Base-by-base conservation (phyloP, 1,140 invertebrate species). In the Carposina sasakii region DNA sequence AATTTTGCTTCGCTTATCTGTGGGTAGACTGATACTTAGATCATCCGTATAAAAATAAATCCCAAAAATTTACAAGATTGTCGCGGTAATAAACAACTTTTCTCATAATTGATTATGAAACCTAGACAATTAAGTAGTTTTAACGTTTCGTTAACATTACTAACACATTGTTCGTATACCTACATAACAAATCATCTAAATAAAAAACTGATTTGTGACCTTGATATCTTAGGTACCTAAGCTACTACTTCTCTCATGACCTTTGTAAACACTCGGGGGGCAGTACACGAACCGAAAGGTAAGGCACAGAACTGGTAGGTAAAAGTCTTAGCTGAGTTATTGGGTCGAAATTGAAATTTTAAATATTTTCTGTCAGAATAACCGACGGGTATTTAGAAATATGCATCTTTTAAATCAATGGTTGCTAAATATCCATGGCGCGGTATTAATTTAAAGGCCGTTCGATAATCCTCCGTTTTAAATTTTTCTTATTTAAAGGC, bases 381-480 rank as follows among this genome's bases (percentile, higher is more conserved):
- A 9, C 8, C 4, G 1, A 59, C 48, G 3, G 60, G 51, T 0
- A 63, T 23, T 8, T 59, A 42, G 20, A 59, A 51, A 42, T 59
- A 63, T 13, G 60, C 33, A 19, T 63, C 54, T 33, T 63, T 63
- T 10, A 63, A 23, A 12, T 59, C 54, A 13, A 59, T 59, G 3
- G 53, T 52, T 15, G 50, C 50, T 40, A 64, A 40, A 37, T 22
- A 60, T 3, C 47, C 30, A 28, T 55, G 46, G 2, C 10, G 15
- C 5, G 48, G 40, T 24, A 57, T 40, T 33, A 61, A 37, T 49
- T 37, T 52, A 36, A 16, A 43, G 1, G 34, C 52, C 0, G 51
- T 61, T 24, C 55, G n/a, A 17, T 47, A 22, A 26, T 65, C 55
- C 36, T 61, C 62, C 40, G 57, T 53, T 52, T 61, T 59, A 39